A percentile compares a stretch with the other conserved stretches of the same genome.
phyloP scores from a whole-genome alignment of 2,113 vertebrate genomes.

The Carollia perspicillata region DNA sequence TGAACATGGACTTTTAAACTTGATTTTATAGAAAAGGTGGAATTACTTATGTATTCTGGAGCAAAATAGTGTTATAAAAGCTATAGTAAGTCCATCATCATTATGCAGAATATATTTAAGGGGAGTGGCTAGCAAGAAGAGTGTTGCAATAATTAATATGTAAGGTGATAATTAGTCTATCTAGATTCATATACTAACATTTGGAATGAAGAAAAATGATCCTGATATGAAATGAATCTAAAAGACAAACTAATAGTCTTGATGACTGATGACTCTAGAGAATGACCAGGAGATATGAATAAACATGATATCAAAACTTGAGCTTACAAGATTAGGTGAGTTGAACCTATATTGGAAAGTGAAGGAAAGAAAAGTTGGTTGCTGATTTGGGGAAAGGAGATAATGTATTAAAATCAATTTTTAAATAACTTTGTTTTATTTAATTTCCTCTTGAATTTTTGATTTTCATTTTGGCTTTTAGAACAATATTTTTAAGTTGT shows the following conservation, averaged over 20 bases:
- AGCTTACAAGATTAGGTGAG: not conserved
- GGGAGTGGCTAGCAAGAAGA: not conserved
- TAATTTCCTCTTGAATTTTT: not conserved
- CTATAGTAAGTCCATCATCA: not conserved
- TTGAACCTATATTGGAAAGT: not conserved
- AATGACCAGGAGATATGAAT: not conserved
- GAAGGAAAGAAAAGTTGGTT: not conserved
- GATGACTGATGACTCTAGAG: not conserved
- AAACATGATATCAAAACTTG: not conserved
- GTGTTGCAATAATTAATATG: not conserved
- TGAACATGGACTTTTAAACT: not conserved
- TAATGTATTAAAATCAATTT: not conserved
- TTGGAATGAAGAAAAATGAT: slow-evolving; percentile 1
- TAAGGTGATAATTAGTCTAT: not conserved
- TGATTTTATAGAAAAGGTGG: not conserved
- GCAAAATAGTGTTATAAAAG: not conserved
- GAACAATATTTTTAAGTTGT: not conserved
- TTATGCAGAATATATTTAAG: not conserved
- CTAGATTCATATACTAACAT: not conserved
- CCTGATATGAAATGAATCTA: not conserved
- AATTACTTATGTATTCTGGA: not conserved
- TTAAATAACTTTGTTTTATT: not conserved
- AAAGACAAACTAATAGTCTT: not conserved
- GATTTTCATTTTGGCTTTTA: slow-evolving; percentile 4
- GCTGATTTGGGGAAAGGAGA: not conserved